A percentile compares a stretch with the other conserved stretches of the same genome.
Conservation (phyloP, 2,113 vertebrate genomes). For the Heteronetta atricapilla region DNA sequence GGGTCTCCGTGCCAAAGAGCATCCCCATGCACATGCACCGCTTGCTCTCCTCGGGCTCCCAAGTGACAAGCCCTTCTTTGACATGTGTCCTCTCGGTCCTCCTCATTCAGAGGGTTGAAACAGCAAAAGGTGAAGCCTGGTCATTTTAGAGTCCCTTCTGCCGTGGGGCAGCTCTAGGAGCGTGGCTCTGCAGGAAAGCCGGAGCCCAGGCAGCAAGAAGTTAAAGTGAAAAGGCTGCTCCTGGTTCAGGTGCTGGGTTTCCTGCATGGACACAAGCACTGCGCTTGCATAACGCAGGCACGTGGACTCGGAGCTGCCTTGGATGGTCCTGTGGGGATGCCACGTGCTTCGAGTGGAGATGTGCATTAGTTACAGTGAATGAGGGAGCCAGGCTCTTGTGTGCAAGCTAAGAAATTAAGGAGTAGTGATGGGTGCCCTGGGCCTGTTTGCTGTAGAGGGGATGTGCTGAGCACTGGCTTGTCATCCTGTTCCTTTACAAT, state of each 20-base stretch:
- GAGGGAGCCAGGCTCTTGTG: background rate
- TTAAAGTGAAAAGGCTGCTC: background rate
- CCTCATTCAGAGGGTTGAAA: accelerated
- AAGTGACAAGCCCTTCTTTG: background rate
- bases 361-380: background rate
- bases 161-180: background rate
- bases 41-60: background rate
- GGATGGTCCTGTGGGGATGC: background rate
- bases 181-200: background rate
- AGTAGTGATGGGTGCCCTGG: background rate
- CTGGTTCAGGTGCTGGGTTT: background rate
- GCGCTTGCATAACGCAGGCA: background rate
- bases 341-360: background rate
- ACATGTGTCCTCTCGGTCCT: background rate
- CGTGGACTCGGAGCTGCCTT: background rate
- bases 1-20: background rate
- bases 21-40: background rate
- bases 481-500: background rate
- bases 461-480: background rate
- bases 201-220: background rate
- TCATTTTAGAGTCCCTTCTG: background rate
- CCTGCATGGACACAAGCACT: background rate
- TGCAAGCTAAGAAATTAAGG: background rate
- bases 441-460: background rate
- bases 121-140: background rate